Evolutionary conservation across 2,797 vertebrate species (phyloP), one percentile per base, ranked within the genome.

Genomic region (Pangasius macronema): DNA sequence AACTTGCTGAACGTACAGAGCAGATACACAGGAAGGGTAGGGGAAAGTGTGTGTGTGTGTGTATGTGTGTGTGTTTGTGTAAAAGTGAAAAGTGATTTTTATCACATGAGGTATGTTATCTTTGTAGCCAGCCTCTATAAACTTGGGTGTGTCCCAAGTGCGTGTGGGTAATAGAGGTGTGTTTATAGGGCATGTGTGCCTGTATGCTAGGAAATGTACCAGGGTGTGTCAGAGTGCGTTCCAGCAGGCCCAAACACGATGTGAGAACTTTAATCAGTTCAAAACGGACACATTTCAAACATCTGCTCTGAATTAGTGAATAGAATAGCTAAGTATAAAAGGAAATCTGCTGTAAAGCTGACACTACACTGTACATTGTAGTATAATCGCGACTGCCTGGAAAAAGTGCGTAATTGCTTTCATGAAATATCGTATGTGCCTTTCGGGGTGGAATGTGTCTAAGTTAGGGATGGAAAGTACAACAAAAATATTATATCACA

Each of bases 11-110:
- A 88, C 0, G 90, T 91, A 8, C 94, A 94, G 0, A 93, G 93
- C 73, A 91, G 91, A 82, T 91, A 94, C 87, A 93, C 94, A 49
- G 93, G 92, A 89, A 94, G 95, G 95, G 96, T 96, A 89, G 92
- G 92, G 3, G 76, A n/a, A 75, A n/a, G 42, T 82, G 68, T 82
- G 67, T 81, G 77, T 80, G 20, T 81, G 55, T 55, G n/a, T 36
- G 39, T 39, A n/a, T 14, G 24, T 46, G 42, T 82, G 68, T 82
- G 67, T 82, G 77, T 80, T 9, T 81, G 57, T 57, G 30, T 36
- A 42, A 63, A 75, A 73, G 6, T 51, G 87, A 84, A 86, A 83
- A 85, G 80, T 79, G 88, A 13, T 82, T 87, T 88, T 87, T 89
- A 87, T 67, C 77, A 49, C 68, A 27, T 72, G 55, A 85, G 61